Evolutionary conservation across 35 echinoderm and acorn worm genomes (phyloP).

Genomic region (Anneissia japonica): DNA sequence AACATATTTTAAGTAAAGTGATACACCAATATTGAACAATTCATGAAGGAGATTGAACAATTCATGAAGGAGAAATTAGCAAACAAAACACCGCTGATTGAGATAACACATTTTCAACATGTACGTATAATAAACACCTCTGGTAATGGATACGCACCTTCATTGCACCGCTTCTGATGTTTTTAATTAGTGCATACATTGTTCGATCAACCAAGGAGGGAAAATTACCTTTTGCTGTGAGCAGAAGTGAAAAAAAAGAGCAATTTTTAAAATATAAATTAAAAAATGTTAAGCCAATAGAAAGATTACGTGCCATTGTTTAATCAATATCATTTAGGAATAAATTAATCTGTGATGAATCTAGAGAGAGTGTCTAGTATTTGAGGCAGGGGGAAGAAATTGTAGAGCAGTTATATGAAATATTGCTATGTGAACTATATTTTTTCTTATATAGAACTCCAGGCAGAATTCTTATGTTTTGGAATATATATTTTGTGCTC

Average conservation of each 20-base stretch:
- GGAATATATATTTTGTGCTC: not conserved
- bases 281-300: not conserved
- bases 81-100: too few relatives aligned
- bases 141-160: conserved; percentile 81
- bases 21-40: too few relatives aligned
- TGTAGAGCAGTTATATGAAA: too few relatives aligned
- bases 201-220: conserved; percentile 57
- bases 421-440: too few relatives aligned
- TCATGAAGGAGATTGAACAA: too few relatives aligned
- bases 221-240: conserved; percentile 54
- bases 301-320: not conserved
- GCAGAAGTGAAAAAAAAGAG: not conserved
- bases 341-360: not conserved
- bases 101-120: too few relatives aligned
- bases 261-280: not conserved
- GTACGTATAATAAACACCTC: too few relatives aligned
- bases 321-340: not conserved
- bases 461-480: not conserved
- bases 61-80: too few relatives aligned
- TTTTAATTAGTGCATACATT: conserved; percentile 60
- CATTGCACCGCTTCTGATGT: conserved; percentile 74
- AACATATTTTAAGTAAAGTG: too few relatives aligned
- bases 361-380: not conserved
- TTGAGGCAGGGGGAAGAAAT: not conserved
- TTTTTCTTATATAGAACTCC: not conserved